Base-by-base conservation (phyloP, 2,113 vertebrate species). In the Hystrix cristata region DNA sequence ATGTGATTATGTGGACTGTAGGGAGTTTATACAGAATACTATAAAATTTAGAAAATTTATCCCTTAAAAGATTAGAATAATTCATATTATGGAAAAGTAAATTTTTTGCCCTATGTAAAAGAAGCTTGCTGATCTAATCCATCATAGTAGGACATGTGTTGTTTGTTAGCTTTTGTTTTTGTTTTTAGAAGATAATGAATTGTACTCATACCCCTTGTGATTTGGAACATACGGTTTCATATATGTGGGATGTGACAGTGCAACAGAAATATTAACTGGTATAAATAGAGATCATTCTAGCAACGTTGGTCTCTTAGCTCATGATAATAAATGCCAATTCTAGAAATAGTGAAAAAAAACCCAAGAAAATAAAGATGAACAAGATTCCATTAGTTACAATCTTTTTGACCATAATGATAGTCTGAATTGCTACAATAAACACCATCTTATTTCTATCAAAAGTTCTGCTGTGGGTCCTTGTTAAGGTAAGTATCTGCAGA, bases 181-280 rank as follows among this genome's bases (percentile, higher is more conserved):
- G 60, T 88, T 97, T 98, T 91, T 89, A 93, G 94, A 55, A 87
- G 76, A 92, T 96, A 98, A 96, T 96, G 90, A 90, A 85, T 90
- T 92, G 29, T 96, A 91, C 60, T 91, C 31, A 69, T 89, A 18
- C 86, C 65, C 53, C 27, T 90, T 96, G 78, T 93, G 78, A 96
- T 85, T 90, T 94, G 85, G 85, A 96, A n/a, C 88, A 94, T 82
- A 98, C 96, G 91, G 59, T 94, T 96, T 97, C 81, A 95, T 95
- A 62, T 67, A 96, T 93, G 85, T 94, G 94, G 85, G 88, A 85
- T 97, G 59, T 71, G 94, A 87, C 64, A 82, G 71, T 92, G 19
- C 38, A 87, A 57, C 59, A 53, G 81, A 96, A 97, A 88, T 96
- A 91, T 92, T 97, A 92, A 90, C 55, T 82, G 3, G 94, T 97